Percentiles rank a stretch among this genome's conserved stretches.
phyloP scores from a whole-genome alignment of 2,797 vertebrate species.

The Chromis chromis region DNA sequence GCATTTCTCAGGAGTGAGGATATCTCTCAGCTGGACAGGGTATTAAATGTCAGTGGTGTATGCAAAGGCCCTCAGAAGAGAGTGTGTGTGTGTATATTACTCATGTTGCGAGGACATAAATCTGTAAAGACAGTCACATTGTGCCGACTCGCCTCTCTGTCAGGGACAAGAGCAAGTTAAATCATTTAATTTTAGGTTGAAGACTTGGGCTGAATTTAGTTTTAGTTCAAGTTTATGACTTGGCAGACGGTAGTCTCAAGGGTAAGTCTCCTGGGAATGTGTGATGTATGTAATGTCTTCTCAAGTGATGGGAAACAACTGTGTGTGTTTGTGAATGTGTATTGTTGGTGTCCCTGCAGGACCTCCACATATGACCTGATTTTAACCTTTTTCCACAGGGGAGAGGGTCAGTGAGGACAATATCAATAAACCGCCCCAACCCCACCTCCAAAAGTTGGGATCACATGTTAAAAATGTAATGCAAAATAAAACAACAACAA shows the following conservation, averaged over 20 bases:
- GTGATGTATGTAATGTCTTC: neutral
- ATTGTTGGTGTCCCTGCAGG: neutral
- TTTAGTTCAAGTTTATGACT: neutral
- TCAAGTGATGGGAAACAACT: neutral
- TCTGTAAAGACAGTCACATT: too few relatives aligned
- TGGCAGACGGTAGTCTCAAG: neutral
- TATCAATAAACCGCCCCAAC: neutral
- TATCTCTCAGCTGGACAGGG: constrained; percentile 4
- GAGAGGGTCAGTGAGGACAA: neutral
- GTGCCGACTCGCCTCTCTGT: neutral
- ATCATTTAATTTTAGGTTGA: neutral
- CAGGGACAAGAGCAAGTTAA: neutral
- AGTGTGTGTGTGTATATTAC: constrained; percentile 9
- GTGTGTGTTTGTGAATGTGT: neutral
- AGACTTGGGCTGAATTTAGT: neutral
- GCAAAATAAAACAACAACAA: neutral
- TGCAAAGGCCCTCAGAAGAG: constrained; percentile 18
- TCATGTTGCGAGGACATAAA: neutral
- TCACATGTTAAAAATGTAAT: neutral
- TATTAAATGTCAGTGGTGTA: constrained; percentile 39
- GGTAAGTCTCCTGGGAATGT: neutral
- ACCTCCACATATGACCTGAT: constrained; percentile 13
- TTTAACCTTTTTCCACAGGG: neutral
- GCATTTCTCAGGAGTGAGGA: constrained; percentile 32
- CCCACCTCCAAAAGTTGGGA: too few relatives aligned